Evolutionary conservation across 1,140 invertebrate species (phyloP), one percentile per base, ranked within the genome.

Genomic region (Zaprionus capensis): DNA sequence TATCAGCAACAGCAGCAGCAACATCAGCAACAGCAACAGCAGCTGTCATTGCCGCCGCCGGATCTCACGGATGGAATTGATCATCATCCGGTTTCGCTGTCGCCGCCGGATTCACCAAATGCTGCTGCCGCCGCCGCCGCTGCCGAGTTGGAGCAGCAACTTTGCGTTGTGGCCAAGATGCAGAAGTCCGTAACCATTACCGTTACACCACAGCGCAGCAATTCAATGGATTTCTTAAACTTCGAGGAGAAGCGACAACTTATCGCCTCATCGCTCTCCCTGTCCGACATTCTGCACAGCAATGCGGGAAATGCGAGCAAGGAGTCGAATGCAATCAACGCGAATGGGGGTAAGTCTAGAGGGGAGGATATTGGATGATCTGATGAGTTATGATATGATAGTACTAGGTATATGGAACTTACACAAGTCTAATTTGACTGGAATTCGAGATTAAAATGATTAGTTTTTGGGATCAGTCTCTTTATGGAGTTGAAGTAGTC

Each of bases 161-260:
- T 92, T 41, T 92, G 91, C 61, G 90, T 92, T 2, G 91, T 93
- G 56, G 94, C 93, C 76, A 93, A 93, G 61, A 93, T 93, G 81
- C 92, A 93, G 61, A 95, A 95, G 75, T 94, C 94, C 36, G 95
- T 95, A 41, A 95, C 95, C 22, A 95, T 95, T 20, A 93, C 94
- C 9, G 94, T 95, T 15, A 94, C 94, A 4, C 95, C 96, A 6
- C 96, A 96, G 82, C 93, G 97, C 76, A 97, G 96, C 93, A 97
- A 96, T 91, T 97, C 96, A 80, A 94, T 98, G 93, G 97, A 98
- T 93, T 97, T 97, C 93, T 94, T 98, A 28, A 97, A 98, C 93
- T 98, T 98, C 91, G 96, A 98, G 93, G 97, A 98, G 94, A 97
- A 97, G 93, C 94, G 97, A 71, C 96, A 97, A 93, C 94, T 98